Evolutionary conservation across 2,113 vertebrate species (phyloP).

Genomic region (Poeciliopsis retropinna): DNA sequence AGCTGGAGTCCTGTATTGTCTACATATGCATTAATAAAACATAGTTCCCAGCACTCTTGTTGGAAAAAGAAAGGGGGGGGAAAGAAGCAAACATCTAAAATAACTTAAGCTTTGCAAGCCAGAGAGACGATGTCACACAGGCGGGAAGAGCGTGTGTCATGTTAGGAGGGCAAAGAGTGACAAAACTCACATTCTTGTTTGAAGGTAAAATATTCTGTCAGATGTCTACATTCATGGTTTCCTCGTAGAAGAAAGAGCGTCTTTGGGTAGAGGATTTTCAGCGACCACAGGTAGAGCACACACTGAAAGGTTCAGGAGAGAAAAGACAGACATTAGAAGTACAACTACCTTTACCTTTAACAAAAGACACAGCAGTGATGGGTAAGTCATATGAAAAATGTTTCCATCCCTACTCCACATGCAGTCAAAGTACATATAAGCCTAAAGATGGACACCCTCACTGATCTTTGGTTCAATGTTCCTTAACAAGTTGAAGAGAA

Average conservation of each 20-base stretch:
- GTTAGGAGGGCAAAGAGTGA: background rate
- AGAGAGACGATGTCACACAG: background rate
- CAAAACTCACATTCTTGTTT: slow-evolving; percentile 87
- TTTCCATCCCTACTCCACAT: background rate
- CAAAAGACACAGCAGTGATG: background rate
- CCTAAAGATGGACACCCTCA: background rate
- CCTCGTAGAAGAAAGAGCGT: slow-evolving; percentile 85
- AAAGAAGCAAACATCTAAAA: background rate
- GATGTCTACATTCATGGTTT: slow-evolving; percentile 88
- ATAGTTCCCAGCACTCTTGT: background rate
- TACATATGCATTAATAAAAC: background rate
- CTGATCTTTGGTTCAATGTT: background rate
- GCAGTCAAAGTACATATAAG: background rate
- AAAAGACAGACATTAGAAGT: slow-evolving; percentile 1
- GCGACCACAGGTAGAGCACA: slow-evolving; percentile 85
- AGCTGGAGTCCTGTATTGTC: background rate
- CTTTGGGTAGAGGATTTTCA: slow-evolving; percentile 88
- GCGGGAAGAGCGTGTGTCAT: background rate
- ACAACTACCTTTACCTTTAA: background rate
- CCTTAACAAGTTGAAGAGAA: background rate
- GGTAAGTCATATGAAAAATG: background rate
- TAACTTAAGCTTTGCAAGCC: background rate
- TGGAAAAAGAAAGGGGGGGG: background rate
- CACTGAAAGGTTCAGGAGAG: slow-evolving; percentile 66
- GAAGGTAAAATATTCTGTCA: slow-evolving; percentile 89